Percentiles rank a stretch among this genome's conserved stretches.
These are phyloP conservation scores for Lycophotia porphyrea DNA, from an alignment of 2,888 invertebrate species.

Conservation along the genomic window DNA sequence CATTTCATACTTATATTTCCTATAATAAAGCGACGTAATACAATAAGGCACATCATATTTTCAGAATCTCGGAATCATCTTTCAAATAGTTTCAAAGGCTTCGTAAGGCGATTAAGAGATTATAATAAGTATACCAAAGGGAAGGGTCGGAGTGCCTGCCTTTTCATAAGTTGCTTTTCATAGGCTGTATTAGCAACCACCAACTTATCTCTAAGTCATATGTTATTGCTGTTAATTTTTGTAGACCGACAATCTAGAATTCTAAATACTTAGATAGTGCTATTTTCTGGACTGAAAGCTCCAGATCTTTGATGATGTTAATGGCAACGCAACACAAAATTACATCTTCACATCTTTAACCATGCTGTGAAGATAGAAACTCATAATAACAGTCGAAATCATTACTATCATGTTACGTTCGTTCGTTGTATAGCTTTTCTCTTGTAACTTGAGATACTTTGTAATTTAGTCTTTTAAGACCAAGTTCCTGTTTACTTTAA, in stretches of 20 bases:
- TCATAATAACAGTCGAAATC: slow-evolving; percentile 2
- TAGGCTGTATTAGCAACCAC: background rate
- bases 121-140: slow-evolving; percentile 27
- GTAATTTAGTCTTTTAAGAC: slow-evolving; percentile 3
- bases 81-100: slow-evolving; percentile 41
- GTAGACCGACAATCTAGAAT: too few species aligned
- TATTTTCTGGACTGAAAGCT: background rate
- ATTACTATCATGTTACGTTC: slow-evolving; percentile 2
- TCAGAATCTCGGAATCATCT: slow-evolving; percentile 35
- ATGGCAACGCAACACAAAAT: background rate
- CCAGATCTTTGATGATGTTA: background rate
- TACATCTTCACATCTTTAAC: background rate
- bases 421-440: slow-evolving; percentile 5
- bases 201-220: background rate
- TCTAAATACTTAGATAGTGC: too few species aligned
- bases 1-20: too few species aligned
- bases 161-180: slow-evolving; percentile 5
- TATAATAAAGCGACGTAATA: background rate
- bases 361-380: slow-evolving; percentile 21
- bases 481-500: slow-evolving; percentile 34
- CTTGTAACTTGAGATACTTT: slow-evolving; percentile 3
- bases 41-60: slow-evolving; percentile 2
- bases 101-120: slow-evolving; percentile 49
- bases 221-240: too few species aligned
- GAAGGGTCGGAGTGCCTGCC: slow-evolving; percentile 10